Evolutionary conservation across 2,888 invertebrate species (phyloP).

Genomic region (Aproaerema taeniolella): DNA sequence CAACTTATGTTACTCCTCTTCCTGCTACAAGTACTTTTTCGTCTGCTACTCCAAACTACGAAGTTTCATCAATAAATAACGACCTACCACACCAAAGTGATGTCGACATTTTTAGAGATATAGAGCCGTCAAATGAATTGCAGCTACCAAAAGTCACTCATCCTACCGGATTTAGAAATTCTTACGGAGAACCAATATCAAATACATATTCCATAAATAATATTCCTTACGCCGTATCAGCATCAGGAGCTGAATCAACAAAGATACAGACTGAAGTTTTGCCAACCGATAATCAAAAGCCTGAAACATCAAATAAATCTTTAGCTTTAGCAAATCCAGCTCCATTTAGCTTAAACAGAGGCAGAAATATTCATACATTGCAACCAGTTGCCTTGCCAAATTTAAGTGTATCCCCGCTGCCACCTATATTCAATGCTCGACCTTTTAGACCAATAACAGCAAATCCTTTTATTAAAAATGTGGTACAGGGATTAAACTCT

Average conservation of each 20-base stretch:
- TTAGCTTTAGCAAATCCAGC: slow-evolving; percentile 61
- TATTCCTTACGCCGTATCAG: slow-evolving; percentile 53
- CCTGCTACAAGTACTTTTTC: slow-evolving; percentile 35
- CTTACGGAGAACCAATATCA: slow-evolving; percentile 62
- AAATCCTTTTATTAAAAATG: slow-evolving; percentile 32
- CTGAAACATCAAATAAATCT: slow-evolving; percentile 41
- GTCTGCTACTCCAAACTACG: slow-evolving; percentile 37
- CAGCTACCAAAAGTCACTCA: slow-evolving; percentile 54
- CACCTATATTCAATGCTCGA: slow-evolving; percentile 80
- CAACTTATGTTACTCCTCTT: slow-evolving; percentile 32
- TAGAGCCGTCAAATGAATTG: slow-evolving; percentile 37
- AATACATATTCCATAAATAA: slow-evolving; percentile 48
- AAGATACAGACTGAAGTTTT: slow-evolving; percentile 60
- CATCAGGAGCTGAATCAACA: slow-evolving; percentile 59
- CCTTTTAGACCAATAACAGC: slow-evolving; percentile 65
- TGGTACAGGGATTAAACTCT: slow-evolving; percentile 48
- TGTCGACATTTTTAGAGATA: slow-evolving; percentile 37
- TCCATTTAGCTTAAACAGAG: slow-evolving; percentile 61
- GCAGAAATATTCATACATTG: slow-evolving; percentile 66
- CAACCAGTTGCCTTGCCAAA: slow-evolving; percentile 81
- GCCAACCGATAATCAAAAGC: slow-evolving; percentile 36
- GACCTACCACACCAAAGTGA: slow-evolving; percentile 41
- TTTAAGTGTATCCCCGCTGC: slow-evolving; percentile 78
- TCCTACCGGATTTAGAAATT: slow-evolving; percentile 59
- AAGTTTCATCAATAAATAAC: slow-evolving; percentile 40